These are phyloP conservation scores for Zaprionus davidi DNA, from an alignment of 1,140 invertebrate genomes.

Conservation along the genomic window DNA sequence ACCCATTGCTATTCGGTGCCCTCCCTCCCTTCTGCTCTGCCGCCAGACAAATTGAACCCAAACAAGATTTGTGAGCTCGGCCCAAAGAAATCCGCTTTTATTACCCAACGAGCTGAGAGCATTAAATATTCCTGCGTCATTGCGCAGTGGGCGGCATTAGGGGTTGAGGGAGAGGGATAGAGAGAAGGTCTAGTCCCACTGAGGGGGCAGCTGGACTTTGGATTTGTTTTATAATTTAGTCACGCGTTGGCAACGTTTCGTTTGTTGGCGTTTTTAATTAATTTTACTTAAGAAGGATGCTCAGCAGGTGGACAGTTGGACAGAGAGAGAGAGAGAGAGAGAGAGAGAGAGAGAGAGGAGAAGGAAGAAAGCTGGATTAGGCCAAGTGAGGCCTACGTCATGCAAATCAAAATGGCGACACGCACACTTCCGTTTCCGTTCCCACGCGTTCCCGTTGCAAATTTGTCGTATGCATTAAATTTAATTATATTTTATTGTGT, in stretches of 20 bases:
- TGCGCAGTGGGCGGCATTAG: constrained; percentile 35
- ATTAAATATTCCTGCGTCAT: constrained; percentile 80
- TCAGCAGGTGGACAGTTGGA: constrained; percentile 23
- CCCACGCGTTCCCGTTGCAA: constrained; percentile 27
- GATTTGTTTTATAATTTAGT: constrained; percentile 77
- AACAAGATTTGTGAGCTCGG: constrained; percentile 73
- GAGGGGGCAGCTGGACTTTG: constrained; percentile 25
- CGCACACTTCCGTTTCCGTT: constrained; percentile 65
- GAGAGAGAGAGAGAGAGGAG: background rate
- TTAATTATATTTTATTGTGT: constrained; percentile 42
- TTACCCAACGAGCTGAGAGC: constrained; percentile 56
- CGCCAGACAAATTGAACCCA: constrained; percentile 47
- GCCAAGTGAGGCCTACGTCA: constrained; percentile 36
- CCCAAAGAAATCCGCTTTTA: constrained; percentile 73
- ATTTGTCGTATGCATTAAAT: constrained; percentile 76
- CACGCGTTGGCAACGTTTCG: constrained; percentile 63
- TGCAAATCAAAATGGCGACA: constrained; percentile 78
- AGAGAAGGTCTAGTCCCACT: no score
- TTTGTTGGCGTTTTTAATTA: constrained; percentile 73
- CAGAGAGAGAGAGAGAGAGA: background rate
- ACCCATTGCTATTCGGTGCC: no score
- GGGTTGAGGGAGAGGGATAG: constrained; percentile 1
- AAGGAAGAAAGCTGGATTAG: background rate
- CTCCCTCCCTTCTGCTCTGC: background rate
- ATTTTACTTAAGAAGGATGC: constrained; percentile 64